Conservation (phyloP, 2,888 invertebrate genomes). For the Cryptus viduatorius region DNA sequence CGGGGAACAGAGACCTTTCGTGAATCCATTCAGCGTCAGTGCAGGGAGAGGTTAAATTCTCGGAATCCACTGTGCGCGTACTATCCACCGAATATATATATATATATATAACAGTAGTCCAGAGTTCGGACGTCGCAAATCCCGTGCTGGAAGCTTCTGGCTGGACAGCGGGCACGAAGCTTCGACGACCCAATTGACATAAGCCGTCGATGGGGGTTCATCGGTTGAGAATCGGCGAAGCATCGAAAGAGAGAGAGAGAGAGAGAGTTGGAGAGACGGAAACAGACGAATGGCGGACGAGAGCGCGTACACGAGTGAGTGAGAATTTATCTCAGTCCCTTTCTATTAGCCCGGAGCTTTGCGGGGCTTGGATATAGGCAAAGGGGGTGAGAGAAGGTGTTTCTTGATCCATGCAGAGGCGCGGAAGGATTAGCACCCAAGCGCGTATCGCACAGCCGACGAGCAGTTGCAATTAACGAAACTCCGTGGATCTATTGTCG, state of each 20-base stretch:
- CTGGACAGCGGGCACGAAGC: conserved; percentile 8
- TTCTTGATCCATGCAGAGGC: conserved; percentile 30
- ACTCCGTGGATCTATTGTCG: conserved; percentile 26
- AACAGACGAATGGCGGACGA: neutral
- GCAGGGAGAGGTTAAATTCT: conserved; percentile 7
- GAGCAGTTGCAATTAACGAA: conserved; percentile 52
- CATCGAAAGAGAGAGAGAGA: conserved; percentile 8
- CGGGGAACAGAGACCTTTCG: neutral
- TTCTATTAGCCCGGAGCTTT: conserved; percentile 7
- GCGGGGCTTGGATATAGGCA: neutral
- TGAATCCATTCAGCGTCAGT: conserved; percentile 37
- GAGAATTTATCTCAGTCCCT: neutral
- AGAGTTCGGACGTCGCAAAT: conserved; percentile 6
- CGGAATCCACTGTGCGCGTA: conserved; percentile 8
- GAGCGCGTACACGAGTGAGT: neutral
- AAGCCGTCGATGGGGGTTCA: conserved; percentile 64
- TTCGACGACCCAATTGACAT: conserved; percentile 65
- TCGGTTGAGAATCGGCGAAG: conserved; percentile 43
- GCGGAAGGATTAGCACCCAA: conserved; percentile 29
- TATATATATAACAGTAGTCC: neutral
- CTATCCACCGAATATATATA: conserved; percentile 10
- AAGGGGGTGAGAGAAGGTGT: conserved; percentile 20
- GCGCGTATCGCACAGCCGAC: conserved; percentile 18
- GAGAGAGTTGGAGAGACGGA: neutral
- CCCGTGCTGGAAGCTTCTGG: conserved; percentile 1